phyloP scores from a whole-genome alignment of 2,113 vertebrate genomes.

The Eptesicus fuscus region DNA sequence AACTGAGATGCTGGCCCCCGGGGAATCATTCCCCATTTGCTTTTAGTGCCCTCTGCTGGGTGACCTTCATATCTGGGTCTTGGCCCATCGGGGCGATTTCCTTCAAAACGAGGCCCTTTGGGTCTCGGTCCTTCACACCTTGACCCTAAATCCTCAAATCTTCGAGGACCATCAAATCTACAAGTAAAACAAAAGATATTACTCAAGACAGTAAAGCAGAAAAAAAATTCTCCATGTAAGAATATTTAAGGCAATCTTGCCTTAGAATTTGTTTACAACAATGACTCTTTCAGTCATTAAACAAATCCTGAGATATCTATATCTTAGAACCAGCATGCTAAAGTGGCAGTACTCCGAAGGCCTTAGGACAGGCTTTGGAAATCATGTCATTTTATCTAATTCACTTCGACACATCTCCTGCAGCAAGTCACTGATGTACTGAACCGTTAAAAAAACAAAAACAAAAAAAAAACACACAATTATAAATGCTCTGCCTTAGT shows the following conservation, averaged over 20 bases:
- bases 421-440: slow-evolving; percentile 47
- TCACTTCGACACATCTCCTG: slow-evolving; percentile 22
- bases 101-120: slow-evolving; percentile 84
- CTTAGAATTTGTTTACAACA: slow-evolving; percentile 59
- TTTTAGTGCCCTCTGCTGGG: slow-evolving; percentile 80
- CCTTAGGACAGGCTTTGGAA: slow-evolving; percentile 50
- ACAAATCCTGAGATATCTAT: slow-evolving; percentile 29
- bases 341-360: slow-evolving; percentile 17
- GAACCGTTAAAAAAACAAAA: slow-evolving; percentile 44
- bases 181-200: slow-evolving; percentile 71
- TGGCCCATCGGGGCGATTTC: slow-evolving; percentile 83
- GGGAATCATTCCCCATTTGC: slow-evolving; percentile 82
- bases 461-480: not conserved
- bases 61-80: slow-evolving; percentile 83
- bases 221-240: slow-evolving; percentile 67
- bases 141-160: slow-evolving; percentile 82
- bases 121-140: slow-evolving; percentile 82
- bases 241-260: slow-evolving; percentile 66
- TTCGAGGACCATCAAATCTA: slow-evolving; percentile 91
- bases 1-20: slow-evolving; percentile 85
- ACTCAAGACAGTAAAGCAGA: slow-evolving; percentile 75
- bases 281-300: slow-evolving; percentile 55
- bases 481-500: slow-evolving; percentile 27
- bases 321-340: slow-evolving; percentile 25
- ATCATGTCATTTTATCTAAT: slow-evolving; percentile 30